phyloP scores from a whole-genome alignment of 2,888 invertebrate genomes.

The Pristionchus japonicus region DNA sequence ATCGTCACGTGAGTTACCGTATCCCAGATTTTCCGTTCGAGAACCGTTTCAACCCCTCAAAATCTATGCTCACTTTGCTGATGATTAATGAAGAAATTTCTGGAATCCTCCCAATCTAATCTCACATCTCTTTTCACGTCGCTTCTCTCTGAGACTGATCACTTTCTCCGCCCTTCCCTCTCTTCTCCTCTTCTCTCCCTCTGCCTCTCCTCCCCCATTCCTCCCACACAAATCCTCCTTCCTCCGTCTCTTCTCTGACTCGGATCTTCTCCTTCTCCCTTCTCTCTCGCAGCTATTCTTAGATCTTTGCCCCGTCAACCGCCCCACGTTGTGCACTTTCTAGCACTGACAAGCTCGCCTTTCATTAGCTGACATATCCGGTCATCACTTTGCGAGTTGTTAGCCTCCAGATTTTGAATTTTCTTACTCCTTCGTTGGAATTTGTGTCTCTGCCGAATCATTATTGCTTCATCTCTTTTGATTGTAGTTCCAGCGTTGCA shows the following conservation, averaged over 20 bases:
- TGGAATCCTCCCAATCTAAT: no score
- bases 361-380: no score
- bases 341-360: no score
- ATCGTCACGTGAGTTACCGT: slow-evolving; percentile 20
- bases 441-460: no score
- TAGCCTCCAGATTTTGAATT: neutral
- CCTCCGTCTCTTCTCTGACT: neutral
- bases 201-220: slow-evolving; percentile 13
- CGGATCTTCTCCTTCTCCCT: neutral
- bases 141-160: neutral
- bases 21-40: neutral
- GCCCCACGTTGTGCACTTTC: neutral
- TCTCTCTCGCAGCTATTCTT: slow-evolving; percentile 8
- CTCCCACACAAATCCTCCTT: slow-evolving; percentile 26
- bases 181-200: neutral
- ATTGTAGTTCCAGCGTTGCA: no score
- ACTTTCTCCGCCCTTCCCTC: neutral
- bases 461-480: no score
- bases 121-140: neutral
- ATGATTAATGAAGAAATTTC: neutral
- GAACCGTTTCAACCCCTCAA: neutral
- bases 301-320: neutral
- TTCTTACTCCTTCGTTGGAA: neutral
- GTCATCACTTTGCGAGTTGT: neutral
- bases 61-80: neutral